Evolutionary conservation across 2,113 vertebrate species (phyloP), one percentile per base, ranked within the genome.

Genomic region (Psophia crepitans): DNA sequence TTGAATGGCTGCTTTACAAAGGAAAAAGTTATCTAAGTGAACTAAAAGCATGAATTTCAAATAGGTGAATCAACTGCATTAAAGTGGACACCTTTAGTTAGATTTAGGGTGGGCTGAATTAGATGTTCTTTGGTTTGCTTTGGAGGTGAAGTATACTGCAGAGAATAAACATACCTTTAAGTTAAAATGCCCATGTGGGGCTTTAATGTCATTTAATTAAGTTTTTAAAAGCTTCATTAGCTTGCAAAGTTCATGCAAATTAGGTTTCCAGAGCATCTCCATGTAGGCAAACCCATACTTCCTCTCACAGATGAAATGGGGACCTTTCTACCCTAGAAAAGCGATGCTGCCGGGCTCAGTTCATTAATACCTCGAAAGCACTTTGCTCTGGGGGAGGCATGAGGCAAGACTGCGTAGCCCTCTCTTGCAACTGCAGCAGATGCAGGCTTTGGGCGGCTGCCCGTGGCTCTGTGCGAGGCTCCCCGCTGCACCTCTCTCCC

Each of bases 221-320:
- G 6, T 18, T 86, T 89, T 78, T n/a, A 4, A 4, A 93, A 57
- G 49, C 92, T 89, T 78, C 3, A 7, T 75, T 68, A 54, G 35
- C 41, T 77, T 92, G 39, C 26, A 75, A 41, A 75, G n/a, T 87
- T 92, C 37, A 66, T 92, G 74, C 79, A 80, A 26, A 84, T 66
- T 30, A 57, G 26, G 37, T 74, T 97, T 80, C 66, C 8, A 8
- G 53, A 70, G 22, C 15, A 19, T 7, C 15, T 46, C 64, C n/a
- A 20, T 44, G n/a, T 39, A 88, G 27, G 12, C 19, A 24, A 83
- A 74, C 49, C 22, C 54, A 21, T 3, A 30, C 35, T 54, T 63
- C 91, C 43, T 89, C 69, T 39, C 48, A 12, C 39, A 61, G 77
- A 23, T 76, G 82, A 82, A 73, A 69, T 9, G 9, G 21, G 19